Conservation (phyloP, 2,797 vertebrate genomes). For the Intellagama lesueurii region DNA sequence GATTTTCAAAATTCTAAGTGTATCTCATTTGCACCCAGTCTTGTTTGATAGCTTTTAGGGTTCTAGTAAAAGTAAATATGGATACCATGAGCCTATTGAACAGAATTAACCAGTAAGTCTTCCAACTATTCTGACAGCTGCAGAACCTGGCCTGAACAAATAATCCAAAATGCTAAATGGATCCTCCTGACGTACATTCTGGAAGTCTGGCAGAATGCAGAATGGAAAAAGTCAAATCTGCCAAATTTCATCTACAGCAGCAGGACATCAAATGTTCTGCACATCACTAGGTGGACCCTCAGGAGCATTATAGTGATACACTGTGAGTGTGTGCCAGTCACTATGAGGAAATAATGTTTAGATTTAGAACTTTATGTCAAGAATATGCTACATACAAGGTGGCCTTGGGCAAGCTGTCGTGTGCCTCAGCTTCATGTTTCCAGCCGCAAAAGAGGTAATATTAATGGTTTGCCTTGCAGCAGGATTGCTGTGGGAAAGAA, state of each 20-base stretch:
- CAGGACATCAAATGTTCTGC: neutral
- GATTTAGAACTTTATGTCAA: neutral
- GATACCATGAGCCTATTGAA: neutral
- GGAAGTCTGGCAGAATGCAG: slow-evolving; percentile 4
- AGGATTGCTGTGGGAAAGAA: neutral
- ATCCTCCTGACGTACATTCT: neutral
- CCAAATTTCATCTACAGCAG: neutral
- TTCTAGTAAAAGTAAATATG: neutral
- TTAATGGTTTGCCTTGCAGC: neutral
- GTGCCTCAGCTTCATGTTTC: neutral
- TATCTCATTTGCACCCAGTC: neutral
- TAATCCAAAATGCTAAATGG: neutral
- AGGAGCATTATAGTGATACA: neutral
- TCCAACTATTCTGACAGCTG: neutral
- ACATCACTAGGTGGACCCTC: neutral
- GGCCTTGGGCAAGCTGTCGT: neutral
- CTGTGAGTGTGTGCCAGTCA: neutral
- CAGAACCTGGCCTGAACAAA: neutral
- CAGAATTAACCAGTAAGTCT: neutral
- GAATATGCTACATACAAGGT: neutral
- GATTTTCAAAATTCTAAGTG: neutral
- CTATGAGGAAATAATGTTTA: neutral
- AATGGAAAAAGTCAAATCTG: neutral
- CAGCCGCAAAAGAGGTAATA: neutral
- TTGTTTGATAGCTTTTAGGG: neutral